Percentiles rank a stretch among this genome's conserved stretches.
Conservation (phyloP, 2,888 invertebrate genomes). For the Tiliacea citrago region DNA sequence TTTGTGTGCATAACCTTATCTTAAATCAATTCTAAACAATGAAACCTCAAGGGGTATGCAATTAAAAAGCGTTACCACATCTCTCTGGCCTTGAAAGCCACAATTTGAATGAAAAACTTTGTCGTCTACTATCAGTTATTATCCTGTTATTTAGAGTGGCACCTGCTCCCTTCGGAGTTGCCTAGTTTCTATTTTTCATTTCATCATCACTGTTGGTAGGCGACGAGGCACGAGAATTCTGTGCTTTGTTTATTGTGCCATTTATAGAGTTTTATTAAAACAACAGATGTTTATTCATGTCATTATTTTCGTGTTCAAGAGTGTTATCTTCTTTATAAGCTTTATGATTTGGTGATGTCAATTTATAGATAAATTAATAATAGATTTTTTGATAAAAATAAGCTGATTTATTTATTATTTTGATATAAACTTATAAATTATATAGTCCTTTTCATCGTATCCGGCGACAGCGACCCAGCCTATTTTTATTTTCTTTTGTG, state of each 20-base stretch:
- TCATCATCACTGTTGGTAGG: slow-evolving; percentile 41
- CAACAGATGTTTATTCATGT: slow-evolving; percentile 15
- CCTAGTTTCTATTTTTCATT: slow-evolving; percentile 32
- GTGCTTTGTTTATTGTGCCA: slow-evolving; percentile 44
- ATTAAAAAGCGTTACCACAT: slow-evolving; percentile 34
- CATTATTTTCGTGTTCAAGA: slow-evolving; percentile 1
- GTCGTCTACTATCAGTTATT: slow-evolving; percentile 66
- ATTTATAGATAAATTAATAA: not conserved
- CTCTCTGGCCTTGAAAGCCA: slow-evolving; percentile 48
- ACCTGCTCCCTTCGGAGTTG: slow-evolving; percentile 52
- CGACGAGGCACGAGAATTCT: slow-evolving; percentile 26
- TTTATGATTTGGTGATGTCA: not conserved
- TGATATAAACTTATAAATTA: too few species aligned
- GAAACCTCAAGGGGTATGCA: slow-evolving; percentile 17
- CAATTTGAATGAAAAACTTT: slow-evolving; percentile 64
- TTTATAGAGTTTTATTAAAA: slow-evolving; percentile 35
- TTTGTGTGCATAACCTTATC: not conserved
- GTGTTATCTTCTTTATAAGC: not conserved
- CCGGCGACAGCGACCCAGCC: too few species aligned
- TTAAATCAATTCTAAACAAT: slow-evolving; percentile 15
- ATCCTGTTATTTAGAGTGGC: slow-evolving; percentile 66
- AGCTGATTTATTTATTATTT: not conserved
- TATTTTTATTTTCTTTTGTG: too few species aligned
- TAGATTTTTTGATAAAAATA: not conserved
- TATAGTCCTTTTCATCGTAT: too few species aligned